A percentile compares a stretch with the other conserved stretches of the same genome.
Conservation (phyloP, 2,888 invertebrate genomes). For the Harpagoxenus sublaevis region DNA sequence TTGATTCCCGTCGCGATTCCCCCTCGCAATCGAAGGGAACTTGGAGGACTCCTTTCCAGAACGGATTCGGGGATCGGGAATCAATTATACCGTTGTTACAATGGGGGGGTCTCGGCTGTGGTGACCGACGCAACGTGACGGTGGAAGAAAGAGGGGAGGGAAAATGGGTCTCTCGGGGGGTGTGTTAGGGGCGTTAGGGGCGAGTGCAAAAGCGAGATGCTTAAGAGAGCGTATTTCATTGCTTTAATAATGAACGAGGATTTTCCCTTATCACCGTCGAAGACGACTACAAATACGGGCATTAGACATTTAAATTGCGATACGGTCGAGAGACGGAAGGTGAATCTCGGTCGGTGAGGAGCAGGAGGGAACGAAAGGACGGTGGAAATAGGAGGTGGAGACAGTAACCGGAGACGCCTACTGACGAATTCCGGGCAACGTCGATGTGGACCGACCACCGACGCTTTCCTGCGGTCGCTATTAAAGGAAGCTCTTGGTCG, state of each 20-base stretch:
- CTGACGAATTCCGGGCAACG: constrained; percentile 38
- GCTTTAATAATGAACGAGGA: constrained; percentile 64
- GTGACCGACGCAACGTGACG: not conserved
- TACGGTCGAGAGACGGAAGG: not conserved
- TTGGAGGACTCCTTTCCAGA: constrained; percentile 30
- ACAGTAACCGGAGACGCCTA: constrained; percentile 3
- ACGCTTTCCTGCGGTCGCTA: constrained; percentile 45
- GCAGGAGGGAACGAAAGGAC: not conserved
- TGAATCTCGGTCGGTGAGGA: not conserved
- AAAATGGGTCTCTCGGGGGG: not conserved
- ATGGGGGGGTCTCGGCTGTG: constrained; percentile 20
- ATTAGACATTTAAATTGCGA: constrained; percentile 54
- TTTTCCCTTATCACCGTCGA: constrained; percentile 46
- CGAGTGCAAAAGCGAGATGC: constrained; percentile 36
- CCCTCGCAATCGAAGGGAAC: not conserved
- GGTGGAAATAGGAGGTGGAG: constrained; percentile 25
- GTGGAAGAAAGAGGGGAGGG: not conserved
- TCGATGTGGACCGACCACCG: not conserved
- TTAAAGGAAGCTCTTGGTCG: constrained; percentile 52
- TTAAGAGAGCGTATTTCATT: constrained; percentile 63
- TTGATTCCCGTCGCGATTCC: constrained; percentile 25
- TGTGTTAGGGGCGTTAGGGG: not conserved
- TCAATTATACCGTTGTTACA: constrained; percentile 67
- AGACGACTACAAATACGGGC: constrained; percentile 48
- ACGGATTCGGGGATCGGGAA: constrained; percentile 52